A percentile compares a stretch with the other conserved stretches of the same genome.
Conservation (phyloP, 1,140 invertebrate species). For the Dreissena polymorpha region DNA sequence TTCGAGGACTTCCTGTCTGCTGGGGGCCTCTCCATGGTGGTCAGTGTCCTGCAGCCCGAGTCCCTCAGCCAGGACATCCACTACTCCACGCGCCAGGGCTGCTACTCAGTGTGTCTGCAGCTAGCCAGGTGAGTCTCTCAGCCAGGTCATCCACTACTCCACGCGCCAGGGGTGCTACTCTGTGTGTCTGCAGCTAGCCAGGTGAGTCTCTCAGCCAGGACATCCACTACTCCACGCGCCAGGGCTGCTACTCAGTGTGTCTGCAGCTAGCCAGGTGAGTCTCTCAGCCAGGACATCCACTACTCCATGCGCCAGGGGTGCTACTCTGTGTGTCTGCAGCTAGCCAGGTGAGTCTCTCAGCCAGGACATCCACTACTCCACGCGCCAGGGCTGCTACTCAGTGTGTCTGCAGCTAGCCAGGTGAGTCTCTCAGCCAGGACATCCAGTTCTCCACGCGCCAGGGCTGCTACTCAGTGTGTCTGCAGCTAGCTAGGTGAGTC, state of each 20-base stretch:
- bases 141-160: constrained; percentile 80
- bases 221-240: constrained; percentile 81
- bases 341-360: constrained; percentile 81
- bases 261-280: constrained; percentile 80
- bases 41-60: constrained; percentile 81
- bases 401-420: constrained; percentile 81
- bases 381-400: constrained; percentile 81
- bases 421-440: constrained; percentile 74
- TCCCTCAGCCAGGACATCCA: constrained; percentile 80
- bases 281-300: constrained; percentile 77
- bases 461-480: constrained; percentile 80
- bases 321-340: constrained; percentile 81
- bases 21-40: constrained; percentile 80
- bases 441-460: constrained; percentile 81
- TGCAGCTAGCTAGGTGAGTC: constrained; percentile 81
- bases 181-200: constrained; percentile 80
- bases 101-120: constrained; percentile 81
- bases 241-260: constrained; percentile 81
- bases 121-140: constrained; percentile 76
- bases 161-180: constrained; percentile 81
- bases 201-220: constrained; percentile 80
- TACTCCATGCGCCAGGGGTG: constrained; percentile 81
- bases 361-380: constrained; percentile 80
- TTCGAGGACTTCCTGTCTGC: constrained; percentile 80
- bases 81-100: constrained; percentile 81